These are phyloP conservation scores for Leucania comma DNA, from an alignment of 2,888 invertebrate species.

Conservation along the genomic window DNA sequence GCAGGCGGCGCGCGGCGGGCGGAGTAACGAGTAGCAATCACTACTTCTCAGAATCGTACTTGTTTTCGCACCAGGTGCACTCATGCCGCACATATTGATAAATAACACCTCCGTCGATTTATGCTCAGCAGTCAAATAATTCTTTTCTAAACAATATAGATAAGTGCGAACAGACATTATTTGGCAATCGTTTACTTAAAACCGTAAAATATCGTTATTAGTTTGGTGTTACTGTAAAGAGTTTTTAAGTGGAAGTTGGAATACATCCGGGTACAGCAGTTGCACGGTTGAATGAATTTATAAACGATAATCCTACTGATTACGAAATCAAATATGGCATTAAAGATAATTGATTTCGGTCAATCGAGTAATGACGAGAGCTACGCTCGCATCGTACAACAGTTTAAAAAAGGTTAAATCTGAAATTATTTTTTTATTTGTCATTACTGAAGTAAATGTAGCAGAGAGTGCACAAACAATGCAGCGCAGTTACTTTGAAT, in stretches of 20 bases:
- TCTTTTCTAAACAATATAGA: constrained; percentile 52
- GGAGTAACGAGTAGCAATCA: constrained; percentile 77
- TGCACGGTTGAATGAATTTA: constrained; percentile 21
- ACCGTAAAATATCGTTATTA: constrained; percentile 50
- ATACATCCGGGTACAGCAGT: constrained; percentile 43
- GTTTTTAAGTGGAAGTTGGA: constrained; percentile 30
- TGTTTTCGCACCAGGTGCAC: constrained; percentile 82
- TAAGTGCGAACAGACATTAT: constrained; percentile 56
- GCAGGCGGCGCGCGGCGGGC: constrained; percentile 45
- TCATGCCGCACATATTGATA: constrained; percentile 72
- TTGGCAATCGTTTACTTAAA: constrained; percentile 45
- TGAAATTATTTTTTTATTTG: constrained; percentile 16
- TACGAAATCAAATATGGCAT: constrained; percentile 25
- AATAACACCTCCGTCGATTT: constrained; percentile 61
- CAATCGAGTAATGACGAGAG: background rate
- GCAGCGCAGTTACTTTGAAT: constrained; percentile 40
- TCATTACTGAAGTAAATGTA: constrained; percentile 22
- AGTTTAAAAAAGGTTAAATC: background rate
- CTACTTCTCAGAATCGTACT: constrained; percentile 80
- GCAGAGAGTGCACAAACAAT: constrained; percentile 46
- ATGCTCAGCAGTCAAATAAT: constrained; percentile 58
- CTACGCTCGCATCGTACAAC: background rate
- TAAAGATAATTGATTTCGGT: constrained; percentile 40
- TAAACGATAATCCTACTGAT: constrained; percentile 19
- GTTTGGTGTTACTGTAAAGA: constrained; percentile 21